Conservation (phyloP, 2,888 invertebrate species). For the Trichopria drosophilae region DNA sequence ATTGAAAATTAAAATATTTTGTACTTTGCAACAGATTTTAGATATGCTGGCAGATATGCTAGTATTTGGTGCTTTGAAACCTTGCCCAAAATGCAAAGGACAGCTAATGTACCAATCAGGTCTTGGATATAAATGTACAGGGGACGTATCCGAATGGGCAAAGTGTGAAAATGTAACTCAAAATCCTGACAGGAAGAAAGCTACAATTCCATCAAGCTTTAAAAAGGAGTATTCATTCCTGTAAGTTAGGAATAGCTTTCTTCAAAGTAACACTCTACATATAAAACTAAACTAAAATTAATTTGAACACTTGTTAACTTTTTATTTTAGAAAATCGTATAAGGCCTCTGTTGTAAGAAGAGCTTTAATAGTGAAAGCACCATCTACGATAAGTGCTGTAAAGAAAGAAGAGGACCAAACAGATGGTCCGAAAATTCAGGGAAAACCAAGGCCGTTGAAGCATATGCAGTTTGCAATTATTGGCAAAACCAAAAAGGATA, state of each 20-base stretch:
- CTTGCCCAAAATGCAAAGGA: slow-evolving; percentile 81
- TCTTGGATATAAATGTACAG: slow-evolving; percentile 82
- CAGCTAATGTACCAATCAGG: slow-evolving; percentile 70
- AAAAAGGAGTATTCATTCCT: slow-evolving; percentile 64
- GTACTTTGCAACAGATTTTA: slow-evolving; percentile 62
- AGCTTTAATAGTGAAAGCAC: slow-evolving; percentile 62
- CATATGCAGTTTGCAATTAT: slow-evolving; percentile 77
- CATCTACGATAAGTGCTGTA: slow-evolving; percentile 56
- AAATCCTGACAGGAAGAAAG: slow-evolving; percentile 72
- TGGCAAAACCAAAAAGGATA: slow-evolving; percentile 63
- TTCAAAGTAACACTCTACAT: no score
- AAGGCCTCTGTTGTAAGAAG: slow-evolving; percentile 66
- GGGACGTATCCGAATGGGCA: slow-evolving; percentile 85
- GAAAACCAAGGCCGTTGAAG: slow-evolving; percentile 69
- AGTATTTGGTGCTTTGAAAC: slow-evolving; percentile 81
- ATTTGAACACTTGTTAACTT: neutral
- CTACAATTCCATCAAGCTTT: slow-evolving; percentile 69
- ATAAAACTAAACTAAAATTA: no score
- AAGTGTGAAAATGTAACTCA: slow-evolving; percentile 76
- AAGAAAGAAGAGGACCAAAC: slow-evolving; percentile 62
- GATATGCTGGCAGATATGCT: slow-evolving; percentile 82
- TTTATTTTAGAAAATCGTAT: slow-evolving; percentile 59
- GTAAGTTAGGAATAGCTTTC: slow-evolving; percentile 48
- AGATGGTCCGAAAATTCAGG: slow-evolving; percentile 66
- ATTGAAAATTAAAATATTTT: slow-evolving; percentile 21